phyloP scores from a whole-genome alignment of 2,888 invertebrate genomes.

The Oxystoma pomonae region DNA sequence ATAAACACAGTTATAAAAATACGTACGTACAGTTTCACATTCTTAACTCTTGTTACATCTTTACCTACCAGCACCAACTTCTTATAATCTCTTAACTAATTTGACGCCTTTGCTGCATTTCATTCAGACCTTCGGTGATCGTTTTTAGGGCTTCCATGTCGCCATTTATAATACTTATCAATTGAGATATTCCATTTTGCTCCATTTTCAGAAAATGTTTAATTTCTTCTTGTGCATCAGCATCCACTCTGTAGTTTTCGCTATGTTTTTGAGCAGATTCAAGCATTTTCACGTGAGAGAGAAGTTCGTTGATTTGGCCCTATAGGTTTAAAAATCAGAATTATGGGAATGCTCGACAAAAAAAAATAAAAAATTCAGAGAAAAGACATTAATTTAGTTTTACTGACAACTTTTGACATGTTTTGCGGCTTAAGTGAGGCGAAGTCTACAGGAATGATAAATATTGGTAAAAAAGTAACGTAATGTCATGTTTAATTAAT shows the following conservation, averaged over 20 bases:
- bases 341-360: background rate
- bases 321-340: conserved; percentile 41
- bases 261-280: conserved; percentile 55
- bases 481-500: too few species aligned
- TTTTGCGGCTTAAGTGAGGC: too few species aligned
- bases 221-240: conserved; percentile 64
- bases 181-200: conserved; percentile 83
- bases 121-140: conserved; percentile 73
- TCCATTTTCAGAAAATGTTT: conserved; percentile 79
- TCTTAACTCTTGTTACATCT: too few species aligned
- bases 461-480: too few species aligned
- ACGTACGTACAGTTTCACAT: too few species aligned
- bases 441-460: too few species aligned
- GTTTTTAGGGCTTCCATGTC: conserved; percentile 75
- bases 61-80: too few species aligned
- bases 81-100: background rate
- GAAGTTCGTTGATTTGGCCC: conserved; percentile 86
- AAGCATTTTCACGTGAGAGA: conserved; percentile 78
- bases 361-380: too few species aligned
- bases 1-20: too few species aligned
- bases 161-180: conserved; percentile 77
- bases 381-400: too few species aligned
- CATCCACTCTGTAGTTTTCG: conserved; percentile 76
- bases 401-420: too few species aligned
- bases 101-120: conserved; percentile 45